A percentile compares a stretch with the other conserved stretches of the same genome.
Conservation (phyloP, 2,113 vertebrate species). For the Romanogobio albipinnatus region DNA sequence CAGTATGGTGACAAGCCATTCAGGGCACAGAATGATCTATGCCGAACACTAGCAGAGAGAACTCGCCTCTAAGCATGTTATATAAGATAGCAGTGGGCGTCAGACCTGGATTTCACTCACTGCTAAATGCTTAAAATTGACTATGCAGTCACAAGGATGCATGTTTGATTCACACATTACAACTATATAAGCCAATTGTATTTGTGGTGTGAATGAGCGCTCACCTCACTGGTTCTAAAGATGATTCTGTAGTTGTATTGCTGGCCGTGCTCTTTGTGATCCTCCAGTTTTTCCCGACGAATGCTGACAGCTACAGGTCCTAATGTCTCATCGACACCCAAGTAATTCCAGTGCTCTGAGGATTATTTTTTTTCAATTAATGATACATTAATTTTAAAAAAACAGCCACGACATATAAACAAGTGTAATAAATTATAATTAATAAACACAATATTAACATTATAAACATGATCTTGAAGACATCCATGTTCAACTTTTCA, state of each 20-base stretch:
- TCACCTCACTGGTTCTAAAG: constrained; percentile 97
- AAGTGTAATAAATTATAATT: background rate
- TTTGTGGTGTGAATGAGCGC: constrained; percentile 19
- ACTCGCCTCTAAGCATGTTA: constrained; percentile 45
- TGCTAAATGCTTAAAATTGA: constrained; percentile 37
- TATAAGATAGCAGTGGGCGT: constrained; percentile 51
- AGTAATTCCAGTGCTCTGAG: constrained; percentile 98
- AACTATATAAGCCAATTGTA: background rate
- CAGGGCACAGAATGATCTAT: constrained; percentile 25
- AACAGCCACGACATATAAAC: constrained; percentile 5
- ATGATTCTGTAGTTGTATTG: constrained; percentile 96
- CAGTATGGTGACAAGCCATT: constrained; percentile 36
- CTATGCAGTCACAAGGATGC: constrained; percentile 24
- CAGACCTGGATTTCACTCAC: constrained; percentile 42
- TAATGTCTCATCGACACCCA: constrained; percentile 95
- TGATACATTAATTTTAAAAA: background rate
- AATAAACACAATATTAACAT: too few species aligned
- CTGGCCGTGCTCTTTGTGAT: constrained; percentile 94
- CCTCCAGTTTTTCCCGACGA: constrained; percentile 94
- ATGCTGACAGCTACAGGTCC: constrained; percentile 97
- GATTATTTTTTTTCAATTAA: background rate
- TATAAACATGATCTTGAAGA: too few species aligned
- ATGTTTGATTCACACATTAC: background rate
- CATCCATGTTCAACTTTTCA: too few species aligned
- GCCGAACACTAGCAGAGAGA: constrained; percentile 33